phyloP scores from a whole-genome alignment of 2,113 vertebrate genomes.

The Misgurnus mizolepis region DNA sequence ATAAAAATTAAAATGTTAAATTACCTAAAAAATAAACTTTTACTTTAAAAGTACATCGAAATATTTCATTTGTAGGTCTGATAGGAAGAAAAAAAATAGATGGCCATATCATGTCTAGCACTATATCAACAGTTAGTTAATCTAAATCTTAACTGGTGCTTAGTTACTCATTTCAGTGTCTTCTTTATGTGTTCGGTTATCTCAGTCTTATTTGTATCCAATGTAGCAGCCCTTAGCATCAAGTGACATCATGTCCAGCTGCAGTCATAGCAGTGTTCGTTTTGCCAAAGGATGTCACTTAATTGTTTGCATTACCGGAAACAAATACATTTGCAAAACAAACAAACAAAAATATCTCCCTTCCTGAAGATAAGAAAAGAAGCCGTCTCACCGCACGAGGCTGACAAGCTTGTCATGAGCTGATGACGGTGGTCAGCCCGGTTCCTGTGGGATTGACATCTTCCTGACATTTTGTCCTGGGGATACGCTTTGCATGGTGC shows the following conservation, averaged over 20 bases:
- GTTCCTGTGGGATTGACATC: conserved; percentile 51
- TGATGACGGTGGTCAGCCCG: conserved; percentile 49
- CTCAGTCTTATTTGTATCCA: no score
- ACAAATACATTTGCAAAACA: conserved; percentile 61
- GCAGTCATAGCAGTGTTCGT: conserved; percentile 52
- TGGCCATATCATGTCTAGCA: no score
- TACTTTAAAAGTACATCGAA: no score
- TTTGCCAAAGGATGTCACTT: conserved; percentile 57
- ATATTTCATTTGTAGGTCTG: no score
- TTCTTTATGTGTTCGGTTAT: no score
- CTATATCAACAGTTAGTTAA: no score
- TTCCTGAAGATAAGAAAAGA: conserved; percentile 66
- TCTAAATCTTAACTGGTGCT: no score
- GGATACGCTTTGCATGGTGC: conserved; percentile 31
- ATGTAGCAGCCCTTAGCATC: conserved; percentile 42
- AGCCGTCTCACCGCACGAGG: conserved; percentile 49
- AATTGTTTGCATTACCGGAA: conserved; percentile 63
- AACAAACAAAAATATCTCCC: conserved; percentile 65
- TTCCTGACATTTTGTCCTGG: conserved; percentile 42
- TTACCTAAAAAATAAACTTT: no score
- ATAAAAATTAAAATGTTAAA: no score
- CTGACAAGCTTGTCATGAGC: conserved; percentile 50
- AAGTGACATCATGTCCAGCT: conserved; percentile 69
- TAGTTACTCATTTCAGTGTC: no score
- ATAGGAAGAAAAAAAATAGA: no score